These are phyloP conservation scores for Rhynchomys soricoides DNA, from an alignment of 2,113 vertebrate species.

Conservation along the genomic window DNA sequence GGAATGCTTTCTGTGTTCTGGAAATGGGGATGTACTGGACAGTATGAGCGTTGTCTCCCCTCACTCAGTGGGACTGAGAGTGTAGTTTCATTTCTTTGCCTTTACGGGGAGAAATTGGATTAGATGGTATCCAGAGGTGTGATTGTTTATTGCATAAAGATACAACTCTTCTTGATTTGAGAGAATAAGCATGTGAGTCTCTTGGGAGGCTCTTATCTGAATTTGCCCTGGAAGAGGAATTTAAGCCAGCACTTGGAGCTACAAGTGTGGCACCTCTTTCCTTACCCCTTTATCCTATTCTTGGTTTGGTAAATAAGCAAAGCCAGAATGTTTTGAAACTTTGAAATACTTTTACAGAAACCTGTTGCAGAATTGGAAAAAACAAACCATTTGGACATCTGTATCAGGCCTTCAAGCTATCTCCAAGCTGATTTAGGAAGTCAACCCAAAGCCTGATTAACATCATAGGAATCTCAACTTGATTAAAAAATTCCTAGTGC, in stretches of 20 bases:
- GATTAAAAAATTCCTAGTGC: neutral
- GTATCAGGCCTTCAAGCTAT: neutral
- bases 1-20: neutral
- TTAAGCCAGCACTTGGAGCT: neutral
- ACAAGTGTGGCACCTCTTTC: neutral
- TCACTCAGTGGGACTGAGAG: neutral
- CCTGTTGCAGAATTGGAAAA: neutral
- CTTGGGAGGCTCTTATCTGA: neutral
- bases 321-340: conserved; percentile 44
- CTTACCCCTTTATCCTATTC: neutral
- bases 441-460: neutral
- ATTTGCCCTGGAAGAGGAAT: conserved; percentile 5
- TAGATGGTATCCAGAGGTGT: neutral
- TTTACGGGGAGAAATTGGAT: conserved; percentile 26
- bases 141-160: neutral
- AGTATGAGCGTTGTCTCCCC: neutral
- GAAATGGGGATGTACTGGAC: neutral
- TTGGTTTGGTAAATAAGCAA: conserved; percentile 33
- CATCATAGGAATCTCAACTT: conserved; percentile 22
- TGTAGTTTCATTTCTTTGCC: neutral
- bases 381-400: neutral
- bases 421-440: conserved; percentile 44
- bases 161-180: neutral
- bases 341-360: conserved; percentile 24
- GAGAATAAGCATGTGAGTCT: neutral